phyloP scores from a whole-genome alignment of 1,140 invertebrate genomes.

The Plectrocnemia conspersa region DNA sequence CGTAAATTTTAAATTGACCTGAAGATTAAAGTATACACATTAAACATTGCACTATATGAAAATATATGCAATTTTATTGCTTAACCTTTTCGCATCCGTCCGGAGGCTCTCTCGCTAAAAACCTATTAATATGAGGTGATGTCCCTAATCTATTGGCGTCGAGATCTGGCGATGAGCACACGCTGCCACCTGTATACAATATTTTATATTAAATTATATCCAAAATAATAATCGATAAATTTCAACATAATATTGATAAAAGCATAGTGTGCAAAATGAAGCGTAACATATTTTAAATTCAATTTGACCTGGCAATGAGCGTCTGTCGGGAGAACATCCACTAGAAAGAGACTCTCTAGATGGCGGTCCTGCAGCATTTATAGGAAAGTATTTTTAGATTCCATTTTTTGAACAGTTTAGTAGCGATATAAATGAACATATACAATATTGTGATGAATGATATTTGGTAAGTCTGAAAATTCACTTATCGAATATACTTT shows the following conservation, averaged over 20 bases:
- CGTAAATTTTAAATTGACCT: conserved; percentile 62
- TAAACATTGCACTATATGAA: background rate
- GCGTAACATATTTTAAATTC: background rate
- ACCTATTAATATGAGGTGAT: conserved; percentile 78
- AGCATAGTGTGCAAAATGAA: background rate
- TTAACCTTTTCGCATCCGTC: conserved; percentile 80
- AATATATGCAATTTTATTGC: background rate
- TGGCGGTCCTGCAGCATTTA: conserved; percentile 43
- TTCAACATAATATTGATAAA: background rate
- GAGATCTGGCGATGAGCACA: conserved; percentile 50
- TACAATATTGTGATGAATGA: background rate
- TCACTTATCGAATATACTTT: too few relatives aligned
- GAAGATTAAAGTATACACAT: conserved; percentile 14
- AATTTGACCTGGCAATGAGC: conserved; percentile 39
- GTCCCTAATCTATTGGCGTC: conserved; percentile 56
- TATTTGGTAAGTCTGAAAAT: too few relatives aligned
- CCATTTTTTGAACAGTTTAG: too few relatives aligned
- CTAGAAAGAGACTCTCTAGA: conserved; percentile 50
- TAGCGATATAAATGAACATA: conserved; percentile 11
- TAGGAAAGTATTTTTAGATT: too few relatives aligned
- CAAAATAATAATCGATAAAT: background rate
- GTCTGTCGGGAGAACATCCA: conserved; percentile 46
- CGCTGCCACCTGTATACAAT: conserved; percentile 46
- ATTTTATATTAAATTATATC: background rate
- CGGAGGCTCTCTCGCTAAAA: conserved; percentile 77